Conservation (phyloP, 2,113 vertebrate species). For the Carlito syrichta region DNA sequence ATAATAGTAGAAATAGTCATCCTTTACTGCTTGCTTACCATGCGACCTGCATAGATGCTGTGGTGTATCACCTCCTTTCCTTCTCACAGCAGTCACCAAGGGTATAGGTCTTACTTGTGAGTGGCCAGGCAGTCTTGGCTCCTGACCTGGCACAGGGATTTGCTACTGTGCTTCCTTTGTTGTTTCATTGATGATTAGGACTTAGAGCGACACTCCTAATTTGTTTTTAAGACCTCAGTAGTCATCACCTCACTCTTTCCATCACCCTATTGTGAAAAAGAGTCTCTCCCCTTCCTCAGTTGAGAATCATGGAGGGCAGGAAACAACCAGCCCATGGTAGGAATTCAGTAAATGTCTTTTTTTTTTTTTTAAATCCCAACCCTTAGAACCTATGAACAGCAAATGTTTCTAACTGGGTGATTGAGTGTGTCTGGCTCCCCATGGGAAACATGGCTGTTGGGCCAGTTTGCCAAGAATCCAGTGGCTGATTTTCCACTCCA, state of each 20-base stretch:
- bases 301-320: background rate
- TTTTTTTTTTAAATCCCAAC: too few species aligned
- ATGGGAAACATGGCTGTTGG: background rate
- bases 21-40: background rate
- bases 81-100: background rate
- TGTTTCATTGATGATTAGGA: background rate
- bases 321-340: background rate
- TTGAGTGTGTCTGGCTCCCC: background rate
- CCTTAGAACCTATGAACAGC: too few species aligned
- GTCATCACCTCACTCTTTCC: background rate
- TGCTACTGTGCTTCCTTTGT: background rate
- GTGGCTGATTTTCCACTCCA: background rate
- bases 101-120: background rate
- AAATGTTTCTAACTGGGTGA: background rate
- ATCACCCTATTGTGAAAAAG: background rate
- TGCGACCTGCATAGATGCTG: background rate
- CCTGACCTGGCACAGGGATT: background rate
- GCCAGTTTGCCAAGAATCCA: accelerated
- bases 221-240: background rate
- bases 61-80: background rate
- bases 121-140: background rate
- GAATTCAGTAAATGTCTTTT: background rate
- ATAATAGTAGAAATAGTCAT: background rate
- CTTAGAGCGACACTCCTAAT: background rate
- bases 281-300: background rate